Conservation (phyloP, 2,888 invertebrate genomes). For the Balanococcus diminutus region DNA sequence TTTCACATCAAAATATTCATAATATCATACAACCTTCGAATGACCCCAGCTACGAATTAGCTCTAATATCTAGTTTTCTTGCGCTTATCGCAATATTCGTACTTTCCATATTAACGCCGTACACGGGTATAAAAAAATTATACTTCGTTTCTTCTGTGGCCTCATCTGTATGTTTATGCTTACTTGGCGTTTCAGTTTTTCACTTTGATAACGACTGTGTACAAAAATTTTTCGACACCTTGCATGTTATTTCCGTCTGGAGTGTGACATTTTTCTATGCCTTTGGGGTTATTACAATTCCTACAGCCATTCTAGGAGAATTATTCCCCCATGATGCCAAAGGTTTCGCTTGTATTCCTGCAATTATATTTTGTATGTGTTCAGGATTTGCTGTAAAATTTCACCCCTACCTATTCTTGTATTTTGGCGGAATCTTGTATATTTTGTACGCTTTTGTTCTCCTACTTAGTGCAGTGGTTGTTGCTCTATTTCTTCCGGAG, state of each 20-base stretch:
- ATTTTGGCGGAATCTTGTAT: slow-evolving; percentile 62
- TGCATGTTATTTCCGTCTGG: slow-evolving; percentile 63
- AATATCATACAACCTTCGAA: neutral
- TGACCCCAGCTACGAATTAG: slow-evolving; percentile 50
- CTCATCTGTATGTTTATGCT: neutral
- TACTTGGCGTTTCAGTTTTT: neutral
- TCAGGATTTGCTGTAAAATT: slow-evolving; percentile 66
- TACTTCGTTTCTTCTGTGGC: neutral
- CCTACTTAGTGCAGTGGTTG: neutral
- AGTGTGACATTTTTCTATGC: slow-evolving; percentile 65
- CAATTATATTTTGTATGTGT: slow-evolving; percentile 64
- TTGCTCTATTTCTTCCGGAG: slow-evolving; percentile 42
- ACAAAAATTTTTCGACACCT: neutral
- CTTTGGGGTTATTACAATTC: slow-evolving; percentile 66
- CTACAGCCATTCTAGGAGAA: slow-evolving; percentile 67
- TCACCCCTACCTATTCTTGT: slow-evolving; percentile 63
- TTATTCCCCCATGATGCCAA: slow-evolving; percentile 66
- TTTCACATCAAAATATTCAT: neutral
- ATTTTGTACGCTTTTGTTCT: slow-evolving; percentile 51
- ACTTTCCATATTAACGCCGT: neutral
- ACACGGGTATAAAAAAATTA: neutral
- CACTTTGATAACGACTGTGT: neutral
- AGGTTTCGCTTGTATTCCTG: slow-evolving; percentile 62
- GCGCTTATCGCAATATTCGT: neutral
- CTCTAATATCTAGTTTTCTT: slow-evolving; percentile 59